phyloP scores from a whole-genome alignment of 1,140 invertebrate species.

The Drosophila sp. region DNA sequence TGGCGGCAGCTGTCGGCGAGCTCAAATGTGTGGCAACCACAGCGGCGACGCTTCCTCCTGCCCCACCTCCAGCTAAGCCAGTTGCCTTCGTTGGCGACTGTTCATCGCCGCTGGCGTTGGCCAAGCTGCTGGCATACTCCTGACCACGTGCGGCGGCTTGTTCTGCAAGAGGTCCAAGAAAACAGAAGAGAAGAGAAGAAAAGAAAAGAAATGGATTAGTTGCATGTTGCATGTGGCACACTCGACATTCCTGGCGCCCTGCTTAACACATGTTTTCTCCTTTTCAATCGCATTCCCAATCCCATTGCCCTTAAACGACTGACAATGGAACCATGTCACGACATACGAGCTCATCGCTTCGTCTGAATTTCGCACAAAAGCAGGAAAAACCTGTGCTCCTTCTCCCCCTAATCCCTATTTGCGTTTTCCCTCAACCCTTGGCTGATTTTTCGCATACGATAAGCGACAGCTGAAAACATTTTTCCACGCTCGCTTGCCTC shows the following conservation, averaged over 20 bases:
- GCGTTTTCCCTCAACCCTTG: background rate
- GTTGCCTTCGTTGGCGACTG: slow-evolving; percentile 72
- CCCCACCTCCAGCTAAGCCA: background rate
- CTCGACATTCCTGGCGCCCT: slow-evolving; percentile 57
- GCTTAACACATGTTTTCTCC: slow-evolving; percentile 59
- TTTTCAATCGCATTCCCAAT: slow-evolving; percentile 43
- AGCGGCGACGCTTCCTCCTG: background rate
- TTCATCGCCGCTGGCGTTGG: slow-evolving; percentile 75
- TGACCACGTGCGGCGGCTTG: slow-evolving; percentile 76
- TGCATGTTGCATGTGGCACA: slow-evolving; percentile 3
- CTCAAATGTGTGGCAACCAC: slow-evolving; percentile 12
- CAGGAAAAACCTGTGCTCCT: slow-evolving; percentile 27
- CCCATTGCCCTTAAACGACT: slow-evolving; percentile 64
- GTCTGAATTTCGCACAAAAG: slow-evolving; percentile 6
- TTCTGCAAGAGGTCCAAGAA: slow-evolving; percentile 48
- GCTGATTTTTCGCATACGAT: slow-evolving; percentile 77
- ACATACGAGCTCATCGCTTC: slow-evolving; percentile 54
- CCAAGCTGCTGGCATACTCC: slow-evolving; percentile 72
- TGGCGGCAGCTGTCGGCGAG: slow-evolving; percentile 19
- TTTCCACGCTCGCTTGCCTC: slow-evolving; percentile 60
- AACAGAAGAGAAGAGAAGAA: background rate
- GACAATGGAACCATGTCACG: slow-evolving; percentile 54
- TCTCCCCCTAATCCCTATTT: background rate
- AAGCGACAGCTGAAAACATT: slow-evolving; percentile 74
- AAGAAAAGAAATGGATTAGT: slow-evolving; percentile 8